Evolutionary conservation across 2,113 vertebrate genomes (phyloP).

Genomic region (Rousettus leschenaultii): DNA sequence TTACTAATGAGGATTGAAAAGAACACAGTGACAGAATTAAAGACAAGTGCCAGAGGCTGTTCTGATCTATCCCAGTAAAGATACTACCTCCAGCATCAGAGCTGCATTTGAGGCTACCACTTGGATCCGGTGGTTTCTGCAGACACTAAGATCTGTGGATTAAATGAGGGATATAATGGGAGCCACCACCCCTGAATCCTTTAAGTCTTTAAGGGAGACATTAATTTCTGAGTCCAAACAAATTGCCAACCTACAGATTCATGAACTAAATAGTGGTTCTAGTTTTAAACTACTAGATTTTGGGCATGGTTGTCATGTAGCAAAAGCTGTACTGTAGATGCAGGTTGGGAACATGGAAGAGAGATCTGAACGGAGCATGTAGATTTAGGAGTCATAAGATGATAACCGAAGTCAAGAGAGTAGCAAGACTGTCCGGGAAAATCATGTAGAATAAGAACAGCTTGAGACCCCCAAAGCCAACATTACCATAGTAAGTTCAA

Average conservation of each 20-base stretch:
- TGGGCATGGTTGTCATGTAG: neutral
- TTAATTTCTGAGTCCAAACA: conserved; percentile 1
- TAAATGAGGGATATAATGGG: neutral
- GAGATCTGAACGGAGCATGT: neutral
- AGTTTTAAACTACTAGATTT: neutral
- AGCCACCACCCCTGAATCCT: neutral
- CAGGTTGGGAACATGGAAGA: neutral
- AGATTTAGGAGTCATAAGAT: neutral
- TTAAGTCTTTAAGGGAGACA: neutral
- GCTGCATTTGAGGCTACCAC: neutral
- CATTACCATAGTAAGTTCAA: neutral
- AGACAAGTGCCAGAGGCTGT: neutral
- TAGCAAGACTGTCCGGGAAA: neutral
- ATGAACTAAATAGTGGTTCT: neutral
- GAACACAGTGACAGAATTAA: neutral
- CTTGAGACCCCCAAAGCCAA: neutral
- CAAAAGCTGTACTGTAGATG: neutral
- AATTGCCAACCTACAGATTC: neutral
- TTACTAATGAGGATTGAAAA: neutral
- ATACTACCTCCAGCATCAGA: neutral
- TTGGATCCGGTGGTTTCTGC: neutral
- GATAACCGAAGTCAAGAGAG: neutral
- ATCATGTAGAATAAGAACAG: neutral
- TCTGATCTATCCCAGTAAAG: neutral
- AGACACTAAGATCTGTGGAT: neutral